A percentile compares a stretch with the other conserved stretches of the same genome.
Conservation (phyloP, 2,797 vertebrate species). For the Threskiornis aethiopicus region DNA sequence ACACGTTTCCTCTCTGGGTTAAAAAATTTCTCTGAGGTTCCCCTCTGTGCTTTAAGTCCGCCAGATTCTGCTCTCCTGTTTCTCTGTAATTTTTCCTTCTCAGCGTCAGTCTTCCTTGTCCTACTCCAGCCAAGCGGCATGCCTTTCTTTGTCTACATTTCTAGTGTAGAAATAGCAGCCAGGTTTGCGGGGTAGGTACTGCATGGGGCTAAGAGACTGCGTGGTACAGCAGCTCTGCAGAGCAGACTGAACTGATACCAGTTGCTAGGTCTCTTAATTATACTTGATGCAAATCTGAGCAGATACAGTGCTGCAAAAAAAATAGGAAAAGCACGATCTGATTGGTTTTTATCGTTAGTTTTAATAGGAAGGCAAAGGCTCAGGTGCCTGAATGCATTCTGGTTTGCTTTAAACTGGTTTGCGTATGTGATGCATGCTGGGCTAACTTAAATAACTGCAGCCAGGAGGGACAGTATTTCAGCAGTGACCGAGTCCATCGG, state of each 20-base stretch:
- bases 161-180: not conserved
- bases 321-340: fast-evolving
- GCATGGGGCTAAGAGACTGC: not conserved
- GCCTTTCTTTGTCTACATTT: fast-evolving
- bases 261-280: not conserved
- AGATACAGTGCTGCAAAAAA: not conserved
- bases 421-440: fast-evolving
- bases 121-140: fast-evolving
- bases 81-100: not conserved
- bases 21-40: not conserved
- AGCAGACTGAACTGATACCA: fast-evolving
- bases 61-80: not conserved
- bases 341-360: not conserved
- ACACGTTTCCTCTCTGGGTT: fast-evolving
- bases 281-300: not conserved
- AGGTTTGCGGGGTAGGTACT: fast-evolving
- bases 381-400: fast-evolving
- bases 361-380: not conserved
- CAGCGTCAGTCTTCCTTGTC: not conserved
- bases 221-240: not conserved
- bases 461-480: fast-evolving
- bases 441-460: not conserved
- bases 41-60: fast-evolving
- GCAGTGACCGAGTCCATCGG: fast-evolving
- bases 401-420: not conserved